Base-by-base conservation (phyloP, 1,140 invertebrate genomes). In the Philotrypesis tridentata region DNA sequence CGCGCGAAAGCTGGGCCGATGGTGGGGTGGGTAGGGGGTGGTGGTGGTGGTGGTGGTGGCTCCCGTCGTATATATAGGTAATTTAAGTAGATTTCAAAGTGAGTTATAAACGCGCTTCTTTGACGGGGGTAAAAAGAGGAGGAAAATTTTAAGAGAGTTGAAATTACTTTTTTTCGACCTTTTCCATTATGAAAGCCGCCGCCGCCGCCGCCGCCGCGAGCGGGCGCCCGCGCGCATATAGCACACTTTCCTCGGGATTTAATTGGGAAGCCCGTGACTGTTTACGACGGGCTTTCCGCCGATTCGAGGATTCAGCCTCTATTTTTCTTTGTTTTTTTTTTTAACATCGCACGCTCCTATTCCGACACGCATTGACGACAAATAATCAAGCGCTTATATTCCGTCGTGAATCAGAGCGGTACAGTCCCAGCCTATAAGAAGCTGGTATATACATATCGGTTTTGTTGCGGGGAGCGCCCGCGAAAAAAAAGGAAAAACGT, bases 1-100 rank as follows among this genome's bases (percentile, higher is more conserved):
- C 43, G 43, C 11, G 12, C 43, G 43, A 48, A 14, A 48, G 17
- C 43, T 48, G 43, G n/a, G n/a, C n/a, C n/a, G n/a, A n/a, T n/a
- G n/a, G 1, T 48, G 43, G 14, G 11, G 43, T 17, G 43, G 43
- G 11, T n/a, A 2, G 1, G 17, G 11, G 43, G 40, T 11, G 12
- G 48, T n/a, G n/a, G n/a, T n/a, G n/a, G n/a, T n/a, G n/a, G n/a
- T n/a, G n/a, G n/a, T n/a, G n/a, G n/a, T n/a, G n/a, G n/a, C n/a
- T n/a, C 48, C 2, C 21, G 21, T 17, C 17, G 48, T 55, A 55
- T 55, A 55, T 48, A 63, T 60, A 40, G n/a, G 55, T 60, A 33
- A 67, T 68, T 80, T 80, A 80, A 80, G 79, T 80, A 80, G 61
- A 80, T 74, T 74, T 75, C 72, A 80, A 80, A 74, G 60, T 60